Percentiles rank a stretch among this genome's conserved stretches.
These are phyloP conservation scores for Zosterops borbonicus DNA, from an alignment of 2,113 vertebrate species.

Conservation along the genomic window DNA sequence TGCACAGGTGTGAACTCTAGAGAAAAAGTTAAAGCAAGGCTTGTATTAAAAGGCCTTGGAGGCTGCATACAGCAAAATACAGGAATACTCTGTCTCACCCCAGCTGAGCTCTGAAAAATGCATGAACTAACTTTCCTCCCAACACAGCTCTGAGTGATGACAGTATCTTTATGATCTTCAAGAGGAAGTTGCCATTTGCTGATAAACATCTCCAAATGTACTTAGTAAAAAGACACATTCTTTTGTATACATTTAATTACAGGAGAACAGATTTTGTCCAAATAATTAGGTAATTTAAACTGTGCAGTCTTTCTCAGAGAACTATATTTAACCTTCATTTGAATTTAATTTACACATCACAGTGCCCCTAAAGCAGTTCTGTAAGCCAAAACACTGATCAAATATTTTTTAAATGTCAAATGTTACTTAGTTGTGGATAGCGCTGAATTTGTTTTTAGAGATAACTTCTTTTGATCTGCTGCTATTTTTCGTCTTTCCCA, in stretches of 20 bases:
- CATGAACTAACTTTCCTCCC: not conserved
- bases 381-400: slow-evolving; percentile 76
- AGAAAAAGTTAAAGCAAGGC: not conserved
- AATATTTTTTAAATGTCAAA: slow-evolving; percentile 77
- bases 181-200: slow-evolving; percentile 37
- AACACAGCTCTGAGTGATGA: not conserved
- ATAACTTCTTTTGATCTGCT: slow-evolving; percentile 59
- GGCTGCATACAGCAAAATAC: not conserved
- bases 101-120: not conserved
- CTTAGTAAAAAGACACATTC: slow-evolving; percentile 37
- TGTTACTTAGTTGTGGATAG: slow-evolving; percentile 62
- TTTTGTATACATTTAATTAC: slow-evolving; percentile 69
- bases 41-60: not conserved
- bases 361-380: slow-evolving; percentile 63
- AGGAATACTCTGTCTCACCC: not conserved
- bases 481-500: not conserved
- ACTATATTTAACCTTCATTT: slow-evolving; percentile 79
- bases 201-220: slow-evolving; percentile 59
- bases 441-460: slow-evolving; percentile 55
- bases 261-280: slow-evolving; percentile 74
- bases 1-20: not conserved
- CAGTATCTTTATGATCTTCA: slow-evolving; percentile 16
- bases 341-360: slow-evolving; percentile 75
- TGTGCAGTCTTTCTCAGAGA: slow-evolving; percentile 60
- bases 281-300: slow-evolving; percentile 78